Evolutionary conservation across 2,797 vertebrate genomes (phyloP).

Genomic region (Enteromius trimaculatus): DNA sequence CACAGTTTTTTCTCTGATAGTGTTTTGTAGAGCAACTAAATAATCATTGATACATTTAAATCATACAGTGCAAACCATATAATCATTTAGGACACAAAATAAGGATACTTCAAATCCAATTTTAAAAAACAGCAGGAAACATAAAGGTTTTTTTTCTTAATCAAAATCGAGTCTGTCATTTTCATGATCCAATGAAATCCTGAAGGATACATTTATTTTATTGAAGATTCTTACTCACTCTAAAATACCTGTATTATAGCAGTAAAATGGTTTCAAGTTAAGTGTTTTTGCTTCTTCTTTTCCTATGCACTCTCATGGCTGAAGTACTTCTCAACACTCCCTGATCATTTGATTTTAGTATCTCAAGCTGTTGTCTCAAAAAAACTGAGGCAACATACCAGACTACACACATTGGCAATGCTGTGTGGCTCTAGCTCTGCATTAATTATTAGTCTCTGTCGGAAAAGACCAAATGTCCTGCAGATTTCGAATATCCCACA

Average conservation of each 20-base stretch:
- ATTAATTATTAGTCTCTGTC: conserved; percentile 33
- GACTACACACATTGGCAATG: conserved; percentile 31
- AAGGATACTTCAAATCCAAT: neutral
- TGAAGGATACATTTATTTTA: neutral
- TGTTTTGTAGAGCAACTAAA: neutral
- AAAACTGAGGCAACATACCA: conserved; percentile 11
- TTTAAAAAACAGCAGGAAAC: neutral
- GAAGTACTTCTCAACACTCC: neutral
- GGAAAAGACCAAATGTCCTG: conserved; percentile 28
- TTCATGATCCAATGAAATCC: neutral
- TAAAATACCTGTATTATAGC: neutral
- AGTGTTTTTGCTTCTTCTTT: neutral
- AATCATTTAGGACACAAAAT: neutral
- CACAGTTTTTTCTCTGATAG: neutral
- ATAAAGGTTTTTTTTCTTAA: neutral
- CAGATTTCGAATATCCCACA: neutral
- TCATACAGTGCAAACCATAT: neutral
- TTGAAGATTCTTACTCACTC: neutral
- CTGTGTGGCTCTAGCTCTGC: conserved; percentile 30
- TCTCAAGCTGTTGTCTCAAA: conserved; percentile 13
- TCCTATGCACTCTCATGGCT: neutral
- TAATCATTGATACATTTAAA: neutral
- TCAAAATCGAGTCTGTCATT: neutral
- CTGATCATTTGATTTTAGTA: conserved; percentile 16
- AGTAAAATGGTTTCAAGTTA: neutral